Percentiles rank a stretch among this genome's conserved stretches.
These are phyloP conservation scores for Eclectus roratus DNA, from an alignment of 2,113 vertebrate species.

Conservation along the genomic window DNA sequence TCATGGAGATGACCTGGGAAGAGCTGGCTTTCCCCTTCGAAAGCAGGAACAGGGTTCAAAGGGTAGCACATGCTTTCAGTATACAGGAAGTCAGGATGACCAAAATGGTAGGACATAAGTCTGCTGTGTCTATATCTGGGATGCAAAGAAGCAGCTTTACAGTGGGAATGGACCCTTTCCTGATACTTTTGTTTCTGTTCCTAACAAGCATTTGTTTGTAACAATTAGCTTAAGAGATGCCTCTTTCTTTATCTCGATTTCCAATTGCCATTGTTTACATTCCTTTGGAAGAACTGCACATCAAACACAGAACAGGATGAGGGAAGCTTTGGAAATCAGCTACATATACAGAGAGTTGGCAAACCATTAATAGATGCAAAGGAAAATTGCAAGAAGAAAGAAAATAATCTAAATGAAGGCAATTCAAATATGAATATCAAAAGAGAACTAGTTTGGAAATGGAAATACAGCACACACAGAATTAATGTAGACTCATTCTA, in stretches of 20 bases:
- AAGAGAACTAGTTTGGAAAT: slow-evolving; percentile 34
- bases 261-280: slow-evolving; percentile 26
- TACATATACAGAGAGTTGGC: neutral
- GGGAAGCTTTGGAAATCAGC: slow-evolving; percentile 37
- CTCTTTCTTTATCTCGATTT: neutral
- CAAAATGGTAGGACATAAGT: neutral
- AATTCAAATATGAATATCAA: slow-evolving; percentile 36
- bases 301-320: neutral
- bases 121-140: neutral
- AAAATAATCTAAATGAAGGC: slow-evolving; percentile 29
- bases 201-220: neutral
- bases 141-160: neutral
- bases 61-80: neutral
- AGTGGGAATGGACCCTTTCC: neutral
- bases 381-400: neutral
- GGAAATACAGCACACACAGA: slow-evolving; percentile 10
- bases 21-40: neutral
- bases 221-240: neutral
- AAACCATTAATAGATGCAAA: slow-evolving; percentile 28
- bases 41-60: neutral
- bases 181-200: neutral
- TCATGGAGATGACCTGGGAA: neutral
- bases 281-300: slow-evolving; percentile 12
- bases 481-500: slow-evolving; percentile 34
- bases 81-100: neutral